Conservation (phyloP, 2,113 vertebrate species). For the Daphoenositta chrysoptera region DNA sequence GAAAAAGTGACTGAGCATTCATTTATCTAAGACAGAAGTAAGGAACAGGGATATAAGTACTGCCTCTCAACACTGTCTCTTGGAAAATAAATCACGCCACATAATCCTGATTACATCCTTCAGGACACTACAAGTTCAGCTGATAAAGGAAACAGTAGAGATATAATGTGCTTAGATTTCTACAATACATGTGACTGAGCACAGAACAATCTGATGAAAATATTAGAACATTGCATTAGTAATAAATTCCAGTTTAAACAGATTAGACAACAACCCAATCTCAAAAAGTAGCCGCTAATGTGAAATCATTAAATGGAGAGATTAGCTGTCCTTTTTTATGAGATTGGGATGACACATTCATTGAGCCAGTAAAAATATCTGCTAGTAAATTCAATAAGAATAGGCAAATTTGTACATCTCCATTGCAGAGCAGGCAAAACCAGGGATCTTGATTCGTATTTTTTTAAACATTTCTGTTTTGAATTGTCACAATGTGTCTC, state of each 20-base stretch:
- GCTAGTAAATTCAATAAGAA: neutral
- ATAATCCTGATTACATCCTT: slow-evolving; percentile 20
- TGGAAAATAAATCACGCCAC: slow-evolving; percentile 15
- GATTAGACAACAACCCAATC: neutral
- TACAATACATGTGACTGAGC: neutral
- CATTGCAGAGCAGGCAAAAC: neutral
- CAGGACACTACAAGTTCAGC: neutral
- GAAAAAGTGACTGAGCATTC: slow-evolving; percentile 15
- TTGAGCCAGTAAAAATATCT: neutral
- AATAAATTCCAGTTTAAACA: slow-evolving; percentile 14
- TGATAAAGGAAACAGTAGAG: slow-evolving; percentile 4
- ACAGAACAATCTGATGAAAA: neutral
- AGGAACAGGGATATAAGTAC: neutral
- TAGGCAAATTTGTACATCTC: neutral
- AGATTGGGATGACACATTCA: neutral
- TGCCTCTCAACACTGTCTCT: neutral
- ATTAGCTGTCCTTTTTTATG: neutral
- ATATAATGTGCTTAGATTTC: neutral
- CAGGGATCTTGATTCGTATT: neutral
- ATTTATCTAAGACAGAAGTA: neutral
- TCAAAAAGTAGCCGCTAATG: neutral
- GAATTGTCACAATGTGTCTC: neutral
- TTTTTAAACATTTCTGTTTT: neutral
- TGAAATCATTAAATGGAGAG: slow-evolving; percentile 12
- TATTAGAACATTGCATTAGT: neutral